Evolutionary conservation across 1,140 invertebrate genomes (phyloP).

Genomic region (Pachypeltis micranthus): DNA sequence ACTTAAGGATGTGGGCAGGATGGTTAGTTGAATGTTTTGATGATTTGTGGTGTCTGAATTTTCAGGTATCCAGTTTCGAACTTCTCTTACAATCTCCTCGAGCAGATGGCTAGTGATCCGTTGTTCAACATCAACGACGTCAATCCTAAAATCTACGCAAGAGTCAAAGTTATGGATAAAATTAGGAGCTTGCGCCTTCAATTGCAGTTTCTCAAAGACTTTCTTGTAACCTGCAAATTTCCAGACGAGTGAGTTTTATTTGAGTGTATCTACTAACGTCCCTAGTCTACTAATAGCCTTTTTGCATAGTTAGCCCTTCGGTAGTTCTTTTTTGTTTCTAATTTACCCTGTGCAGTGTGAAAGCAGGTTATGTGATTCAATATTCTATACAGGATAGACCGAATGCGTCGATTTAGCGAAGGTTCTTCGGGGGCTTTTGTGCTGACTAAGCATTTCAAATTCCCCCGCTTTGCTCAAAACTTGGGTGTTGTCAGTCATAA

Average conservation of each 20-base stretch:
- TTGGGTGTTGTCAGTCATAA: too few relatives aligned
- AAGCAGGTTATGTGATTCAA: neutral
- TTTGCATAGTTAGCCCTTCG: slow-evolving; percentile 42
- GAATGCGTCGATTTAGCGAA: neutral
- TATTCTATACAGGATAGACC: neutral
- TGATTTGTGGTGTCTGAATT: too few relatives aligned
- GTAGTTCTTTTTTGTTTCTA: neutral
- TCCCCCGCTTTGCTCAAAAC: too few relatives aligned
- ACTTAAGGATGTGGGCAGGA: too few relatives aligned
- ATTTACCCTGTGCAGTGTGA: slow-evolving; percentile 5
- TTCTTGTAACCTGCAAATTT: slow-evolving; percentile 52
- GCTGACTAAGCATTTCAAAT: too few relatives aligned
- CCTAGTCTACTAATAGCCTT: slow-evolving; percentile 45
- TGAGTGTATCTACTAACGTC: slow-evolving; percentile 55
- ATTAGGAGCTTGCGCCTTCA: slow-evolving; percentile 49
- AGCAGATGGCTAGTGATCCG: slow-evolving; percentile 65
- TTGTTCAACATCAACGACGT: slow-evolving; percentile 62
- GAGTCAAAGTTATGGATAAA: slow-evolving; percentile 46
- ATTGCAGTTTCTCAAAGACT: slow-evolving; percentile 54
- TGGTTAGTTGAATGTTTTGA: too few relatives aligned
- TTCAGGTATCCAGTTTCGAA: slow-evolving; percentile 63
- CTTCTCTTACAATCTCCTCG: slow-evolving; percentile 64
- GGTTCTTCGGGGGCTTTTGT: neutral
- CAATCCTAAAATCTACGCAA: slow-evolving; percentile 52
- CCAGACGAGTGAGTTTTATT: slow-evolving; percentile 49